A percentile compares a stretch with the other conserved stretches of the same genome.
Evolutionary conservation across 2,797 vertebrate species (phyloP).

Genomic region (Podarcis siculus): DNA sequence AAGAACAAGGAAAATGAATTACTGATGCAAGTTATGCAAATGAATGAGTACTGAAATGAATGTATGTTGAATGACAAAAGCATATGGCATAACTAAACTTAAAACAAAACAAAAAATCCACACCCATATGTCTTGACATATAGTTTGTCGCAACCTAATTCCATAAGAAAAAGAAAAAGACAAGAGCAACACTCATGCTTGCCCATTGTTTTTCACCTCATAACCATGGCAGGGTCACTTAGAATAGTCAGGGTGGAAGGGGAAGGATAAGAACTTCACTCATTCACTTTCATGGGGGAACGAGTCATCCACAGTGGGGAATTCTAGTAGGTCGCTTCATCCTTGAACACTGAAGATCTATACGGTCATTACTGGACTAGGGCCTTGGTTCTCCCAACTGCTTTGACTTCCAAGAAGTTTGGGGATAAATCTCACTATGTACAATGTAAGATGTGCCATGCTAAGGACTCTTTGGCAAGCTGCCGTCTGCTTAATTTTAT

Average conservation of each 20-base stretch:
- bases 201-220: neutral
- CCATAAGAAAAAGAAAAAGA: neutral
- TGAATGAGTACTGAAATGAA: neutral
- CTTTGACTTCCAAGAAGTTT: neutral
- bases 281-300: neutral
- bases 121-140: neutral
- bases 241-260: neutral
- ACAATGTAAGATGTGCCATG: accelerated
- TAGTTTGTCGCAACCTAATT: neutral
- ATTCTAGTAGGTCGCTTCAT: neutral
- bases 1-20: neutral
- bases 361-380: neutral
- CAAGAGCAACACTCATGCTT: neutral
- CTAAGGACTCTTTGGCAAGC: neutral
- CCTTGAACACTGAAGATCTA: neutral
- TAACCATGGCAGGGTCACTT: neutral
- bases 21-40: neutral
- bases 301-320: neutral
- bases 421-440: neutral
- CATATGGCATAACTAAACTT: neutral
- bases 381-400: neutral
- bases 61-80: no score
- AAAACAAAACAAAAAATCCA: neutral
- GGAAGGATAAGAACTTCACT: neutral
- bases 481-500: neutral